Conservation (phyloP, 2,113 vertebrate species). For the Amphiprion percula region DNA sequence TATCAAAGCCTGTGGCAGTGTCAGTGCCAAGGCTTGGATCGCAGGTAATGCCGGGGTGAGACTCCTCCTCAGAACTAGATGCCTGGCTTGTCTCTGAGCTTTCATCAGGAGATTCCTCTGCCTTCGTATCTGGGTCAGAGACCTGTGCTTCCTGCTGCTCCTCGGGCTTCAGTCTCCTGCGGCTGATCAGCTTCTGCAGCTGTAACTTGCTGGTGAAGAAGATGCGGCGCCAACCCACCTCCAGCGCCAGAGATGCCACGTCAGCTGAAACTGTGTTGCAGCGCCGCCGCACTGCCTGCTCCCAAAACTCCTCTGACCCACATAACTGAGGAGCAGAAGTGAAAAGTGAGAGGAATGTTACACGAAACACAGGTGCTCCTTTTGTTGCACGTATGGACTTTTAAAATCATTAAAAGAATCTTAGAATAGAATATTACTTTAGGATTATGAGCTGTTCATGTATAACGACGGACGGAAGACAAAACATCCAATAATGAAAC, state of each 20-base stretch:
- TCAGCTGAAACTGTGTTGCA: conserved; percentile 81
- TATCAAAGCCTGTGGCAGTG: not conserved
- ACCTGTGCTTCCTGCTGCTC: conserved; percentile 13
- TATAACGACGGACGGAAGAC: not conserved
- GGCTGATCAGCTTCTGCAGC: conserved; percentile 85
- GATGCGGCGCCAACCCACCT: conserved; percentile 86
- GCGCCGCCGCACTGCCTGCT: conserved; percentile 77
- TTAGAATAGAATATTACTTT: not conserved
- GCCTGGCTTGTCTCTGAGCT: conserved; percentile 11
- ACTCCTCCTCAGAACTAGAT: conserved; percentile 15
- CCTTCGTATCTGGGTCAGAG: not conserved
- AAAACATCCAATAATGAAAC: not conserved
- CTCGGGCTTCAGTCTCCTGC: conserved; percentile 63
- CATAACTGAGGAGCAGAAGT: conserved; percentile 76
- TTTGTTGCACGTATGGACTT: not conserved
- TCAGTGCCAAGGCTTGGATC: conserved; percentile 1
- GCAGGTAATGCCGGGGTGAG: not conserved
- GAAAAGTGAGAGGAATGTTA: not conserved
- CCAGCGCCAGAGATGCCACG: conserved; percentile 80
- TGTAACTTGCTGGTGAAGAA: conserved; percentile 89
- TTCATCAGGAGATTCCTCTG: conserved; percentile 12
- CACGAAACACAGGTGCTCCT: not conserved
- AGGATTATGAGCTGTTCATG: not conserved
- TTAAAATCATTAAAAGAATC: not conserved
- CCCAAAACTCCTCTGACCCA: conserved; percentile 85